phyloP scores from a whole-genome alignment of 2,113 vertebrate genomes.

The Sialia sialis region DNA sequence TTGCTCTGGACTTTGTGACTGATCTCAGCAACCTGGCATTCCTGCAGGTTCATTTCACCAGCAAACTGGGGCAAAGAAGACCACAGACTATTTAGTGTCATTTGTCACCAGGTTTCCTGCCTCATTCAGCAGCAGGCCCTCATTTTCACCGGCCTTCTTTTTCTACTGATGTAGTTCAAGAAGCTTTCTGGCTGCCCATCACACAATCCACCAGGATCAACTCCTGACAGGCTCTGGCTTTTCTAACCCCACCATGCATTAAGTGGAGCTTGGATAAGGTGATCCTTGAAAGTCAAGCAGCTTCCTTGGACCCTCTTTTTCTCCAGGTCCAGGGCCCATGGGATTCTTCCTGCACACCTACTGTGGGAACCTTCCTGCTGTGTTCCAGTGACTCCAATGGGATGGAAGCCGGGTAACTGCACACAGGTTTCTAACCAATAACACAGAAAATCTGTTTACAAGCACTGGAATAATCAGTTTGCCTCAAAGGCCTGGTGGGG shows the following conservation, averaged over 20 bases:
- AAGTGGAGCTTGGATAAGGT: background rate
- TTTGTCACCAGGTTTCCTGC: background rate
- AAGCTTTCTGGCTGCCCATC: background rate
- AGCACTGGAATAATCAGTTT: background rate
- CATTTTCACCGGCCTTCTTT: background rate
- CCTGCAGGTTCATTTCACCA: background rate
- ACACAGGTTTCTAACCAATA: background rate
- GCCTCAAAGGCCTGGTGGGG: background rate
- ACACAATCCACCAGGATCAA: background rate
- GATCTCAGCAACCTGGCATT: background rate
- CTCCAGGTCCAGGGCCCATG: background rate
- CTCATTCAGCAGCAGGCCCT: background rate
- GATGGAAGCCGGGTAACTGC: background rate
- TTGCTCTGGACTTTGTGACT: background rate
- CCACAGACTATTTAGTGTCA: background rate
- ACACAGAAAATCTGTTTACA: background rate
- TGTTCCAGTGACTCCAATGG: background rate
- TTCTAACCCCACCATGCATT: background rate
- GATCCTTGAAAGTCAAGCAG: background rate
- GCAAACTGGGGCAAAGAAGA: background rate
- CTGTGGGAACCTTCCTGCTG: background rate
- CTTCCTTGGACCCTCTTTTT: background rate
- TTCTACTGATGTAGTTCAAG: background rate
- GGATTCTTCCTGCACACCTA: background rate
- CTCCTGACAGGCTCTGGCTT: background rate